Base-by-base conservation (phyloP, 2,888 invertebrate species). In the Cataglyphis altisquamis region DNA sequence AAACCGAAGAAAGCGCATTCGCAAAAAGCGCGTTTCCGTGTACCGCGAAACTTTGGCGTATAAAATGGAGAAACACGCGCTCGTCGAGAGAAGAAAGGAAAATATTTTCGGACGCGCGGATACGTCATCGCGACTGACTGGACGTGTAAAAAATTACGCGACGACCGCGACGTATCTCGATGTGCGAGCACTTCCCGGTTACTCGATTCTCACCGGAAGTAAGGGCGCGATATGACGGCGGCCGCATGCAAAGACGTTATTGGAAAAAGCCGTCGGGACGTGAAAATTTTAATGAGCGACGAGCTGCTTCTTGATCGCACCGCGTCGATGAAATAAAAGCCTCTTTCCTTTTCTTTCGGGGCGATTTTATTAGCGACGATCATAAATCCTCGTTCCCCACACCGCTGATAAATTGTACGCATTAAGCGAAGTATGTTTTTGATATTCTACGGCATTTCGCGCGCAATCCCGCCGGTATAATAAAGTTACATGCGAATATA, bases 221-320 rank as follows among this genome's bases (percentile, higher is more conserved):
- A 6, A 25, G 29, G 32, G 8, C 8, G 9, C 63, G 48, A 74
- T 63, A 63, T 63, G 29, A 21, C 9, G n/a, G n/a, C 2, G 21
- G 4, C n/a, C 6, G 29, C 29, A 10, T 21, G 21, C 41, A 21
- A 32, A 60, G 18, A 70, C 57, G 55, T 29, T 10, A 39, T 12
- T 18, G 52, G 1, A 39, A 67, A 48, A n/a, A n/a, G 41, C n/a
- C 8, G 3, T 1, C 15, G 67, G 18, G n/a, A 60, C 15, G n/a
- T 68, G 21, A 77, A 77, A 80, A 80, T 72, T 78, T 72, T 78
- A 60, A 78, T 72, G 78, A 70, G 45, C 9, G 9, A 36, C 55
- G 39, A 45, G 15, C 4, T 48, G 36, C 36, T 4, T 18, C 41
- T 3, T n/a, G 8, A 3, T 21, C 15, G 3, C 63, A 9, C 45